These are phyloP conservation scores for Enteromius radiatus DNA, from an alignment of 2,797 vertebrate species.

Conservation along the genomic window DNA sequence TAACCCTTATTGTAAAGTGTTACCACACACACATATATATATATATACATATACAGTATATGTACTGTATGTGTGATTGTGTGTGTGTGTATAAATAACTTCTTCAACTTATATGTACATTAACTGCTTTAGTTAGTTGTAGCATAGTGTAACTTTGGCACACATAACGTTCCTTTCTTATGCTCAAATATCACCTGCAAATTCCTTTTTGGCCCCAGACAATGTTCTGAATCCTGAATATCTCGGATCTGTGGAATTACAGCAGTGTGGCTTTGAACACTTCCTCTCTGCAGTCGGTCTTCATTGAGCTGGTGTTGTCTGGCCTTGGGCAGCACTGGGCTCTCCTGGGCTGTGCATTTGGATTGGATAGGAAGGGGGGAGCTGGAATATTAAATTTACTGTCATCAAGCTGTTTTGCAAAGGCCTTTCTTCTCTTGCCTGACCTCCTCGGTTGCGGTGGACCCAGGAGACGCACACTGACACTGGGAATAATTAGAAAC, in stretches of 20 bases:
- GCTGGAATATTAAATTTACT: slow-evolving; percentile 65
- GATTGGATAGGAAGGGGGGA: slow-evolving; percentile 30
- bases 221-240: neutral
- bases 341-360: slow-evolving; percentile 46
- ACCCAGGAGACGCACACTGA: slow-evolving; percentile 70
- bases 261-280: slow-evolving; percentile 50
- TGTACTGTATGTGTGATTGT: no score
- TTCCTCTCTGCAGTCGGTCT: slow-evolving; percentile 49
- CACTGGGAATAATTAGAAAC: slow-evolving; percentile 76
- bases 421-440: slow-evolving; percentile 52
- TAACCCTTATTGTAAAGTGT: no score
- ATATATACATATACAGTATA: no score
- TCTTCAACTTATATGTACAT: neutral
- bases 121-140: neutral
- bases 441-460: slow-evolving; percentile 68
- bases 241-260: slow-evolving; percentile 20
- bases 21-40: no score
- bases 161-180: neutral
- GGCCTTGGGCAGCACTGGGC: slow-evolving; percentile 26
- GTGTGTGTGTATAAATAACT: neutral
- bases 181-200: neutral
- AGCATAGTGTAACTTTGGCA: neutral
- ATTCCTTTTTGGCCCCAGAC: slow-evolving; percentile 27
- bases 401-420: slow-evolving; percentile 64
- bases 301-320: slow-evolving; percentile 29